Base-by-base conservation (phyloP, 2,888 invertebrate genomes). In the Microctonus brassicae region DNA sequence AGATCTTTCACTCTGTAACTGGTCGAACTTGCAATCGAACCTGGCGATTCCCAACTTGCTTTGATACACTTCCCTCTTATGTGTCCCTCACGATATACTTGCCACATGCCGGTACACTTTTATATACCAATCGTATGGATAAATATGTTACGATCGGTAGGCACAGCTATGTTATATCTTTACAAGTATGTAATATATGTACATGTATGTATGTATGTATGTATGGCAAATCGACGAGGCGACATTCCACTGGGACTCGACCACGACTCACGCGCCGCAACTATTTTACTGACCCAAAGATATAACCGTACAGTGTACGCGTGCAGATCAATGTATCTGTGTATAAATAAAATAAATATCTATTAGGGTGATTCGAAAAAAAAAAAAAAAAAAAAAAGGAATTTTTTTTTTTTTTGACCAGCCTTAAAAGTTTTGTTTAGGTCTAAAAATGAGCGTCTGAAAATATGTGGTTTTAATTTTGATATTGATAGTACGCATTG, bases 241-340 rank as follows among this genome's bases (percentile, higher is more conserved):
- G 73, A 74, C 76, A 76, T 76, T 76, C 76, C 76, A 72, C 42
- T n/a, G 63, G 36, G 36, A 60, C 39, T 68, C 63, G 52, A 53
- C 57, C 60, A 62, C 55, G 64, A 72, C 72, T 73, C 66, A 73
- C 76, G 76, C 20, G 17, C 47, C n/a, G n/a, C 75, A 71, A 73
- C 61, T 77, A 78, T 80, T 84, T 81, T 79, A 80, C 82, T 81
- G 82, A 82, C 83, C 83, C 73, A 81, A 83, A 80, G 81, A 82
- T 82, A 80, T 78, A 77, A 73, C 39, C 39, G 77, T 72, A 70
- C 69, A 68, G 17, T 17, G 17, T 17, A 47, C 47, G 47, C 17
- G 69, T 36, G 20, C 69, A 55, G 36, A 69, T 65, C 61, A 73
- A 64, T 29, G 29, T 29, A 7, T 29, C 4, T 29, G 29, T 29